Evolutionary conservation across 2,113 vertebrate genomes (phyloP).

Genomic region (Scalopus aquaticus): DNA sequence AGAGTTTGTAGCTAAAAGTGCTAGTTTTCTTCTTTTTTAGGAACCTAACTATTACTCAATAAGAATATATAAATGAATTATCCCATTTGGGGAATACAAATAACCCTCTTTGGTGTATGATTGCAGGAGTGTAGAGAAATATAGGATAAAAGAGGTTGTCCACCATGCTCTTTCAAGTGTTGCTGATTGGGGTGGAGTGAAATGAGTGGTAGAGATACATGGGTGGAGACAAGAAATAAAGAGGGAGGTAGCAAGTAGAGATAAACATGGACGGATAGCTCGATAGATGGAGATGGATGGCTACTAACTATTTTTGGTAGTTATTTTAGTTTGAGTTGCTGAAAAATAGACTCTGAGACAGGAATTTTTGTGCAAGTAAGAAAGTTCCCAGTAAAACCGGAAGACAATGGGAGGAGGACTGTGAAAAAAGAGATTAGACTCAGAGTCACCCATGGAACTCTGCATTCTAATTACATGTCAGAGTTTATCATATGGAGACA

Average conservation of each 20-base stretch:
- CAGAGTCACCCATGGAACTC: not conserved
- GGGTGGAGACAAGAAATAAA: not conserved
- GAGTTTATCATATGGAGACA: not conserved
- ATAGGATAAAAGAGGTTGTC: not conserved
- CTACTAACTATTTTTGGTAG: not conserved
- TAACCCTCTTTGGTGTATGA: not conserved
- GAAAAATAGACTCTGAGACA: not conserved
- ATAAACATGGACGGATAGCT: not conserved
- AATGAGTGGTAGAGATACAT: not conserved
- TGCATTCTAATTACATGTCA: not conserved
- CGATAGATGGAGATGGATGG: not conserved
- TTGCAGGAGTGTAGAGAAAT: not conserved
- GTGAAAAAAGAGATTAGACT: not conserved
- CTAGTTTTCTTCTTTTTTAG: not conserved
- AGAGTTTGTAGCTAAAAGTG: not conserved
- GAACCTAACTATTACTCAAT: not conserved
- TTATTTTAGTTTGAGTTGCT: not conserved
- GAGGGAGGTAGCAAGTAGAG: not conserved
- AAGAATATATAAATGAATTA: not conserved
- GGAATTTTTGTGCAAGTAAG: not conserved
- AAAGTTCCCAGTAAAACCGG: not conserved
- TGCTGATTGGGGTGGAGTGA: not conserved
- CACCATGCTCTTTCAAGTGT: not conserved
- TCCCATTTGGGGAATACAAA: not conserved
- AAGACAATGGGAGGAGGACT: not conserved